phyloP scores from a whole-genome alignment of 2,797 vertebrate species.

The Microcaecilia unicolor region DNA sequence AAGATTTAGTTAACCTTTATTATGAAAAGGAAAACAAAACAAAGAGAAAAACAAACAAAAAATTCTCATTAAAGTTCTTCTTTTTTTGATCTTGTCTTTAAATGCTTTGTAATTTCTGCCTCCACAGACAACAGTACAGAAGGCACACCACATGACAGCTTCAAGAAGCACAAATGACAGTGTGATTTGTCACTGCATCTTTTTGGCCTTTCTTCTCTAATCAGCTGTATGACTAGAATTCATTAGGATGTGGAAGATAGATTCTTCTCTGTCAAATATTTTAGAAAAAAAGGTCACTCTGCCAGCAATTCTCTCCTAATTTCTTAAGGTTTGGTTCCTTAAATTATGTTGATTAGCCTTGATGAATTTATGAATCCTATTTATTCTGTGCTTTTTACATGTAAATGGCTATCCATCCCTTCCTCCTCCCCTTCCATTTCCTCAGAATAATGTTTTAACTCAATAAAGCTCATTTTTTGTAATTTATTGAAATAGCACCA shows the following conservation, averaged over 20 bases:
- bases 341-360: constrained; percentile 46
- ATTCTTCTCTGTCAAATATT: constrained; percentile 39
- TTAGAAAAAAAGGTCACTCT: constrained; percentile 28
- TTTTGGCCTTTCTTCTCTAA: constrained; percentile 6
- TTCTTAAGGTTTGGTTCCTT: constrained; percentile 49
- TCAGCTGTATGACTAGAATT: constrained; percentile 19
- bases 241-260: constrained; percentile 27
- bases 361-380: constrained; percentile 53
- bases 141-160: background rate
- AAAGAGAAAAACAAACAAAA: background rate
- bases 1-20: background rate
- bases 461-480: constrained; percentile 57
- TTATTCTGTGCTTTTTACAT: constrained; percentile 45
- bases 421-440: too few relatives aligned
- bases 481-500: constrained; percentile 56
- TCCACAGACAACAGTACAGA: constrained; percentile 7
- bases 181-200: background rate
- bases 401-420: constrained; percentile 39
- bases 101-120: background rate
- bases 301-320: constrained; percentile 24
- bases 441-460: constrained; percentile 58
- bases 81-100: background rate
- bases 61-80: constrained; percentile 8
- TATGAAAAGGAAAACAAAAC: constrained; percentile 13
- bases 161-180: background rate